Evolutionary conservation across 2,797 vertebrate genomes (phyloP).

Genomic region (Arctocebus calabarensis): DNA sequence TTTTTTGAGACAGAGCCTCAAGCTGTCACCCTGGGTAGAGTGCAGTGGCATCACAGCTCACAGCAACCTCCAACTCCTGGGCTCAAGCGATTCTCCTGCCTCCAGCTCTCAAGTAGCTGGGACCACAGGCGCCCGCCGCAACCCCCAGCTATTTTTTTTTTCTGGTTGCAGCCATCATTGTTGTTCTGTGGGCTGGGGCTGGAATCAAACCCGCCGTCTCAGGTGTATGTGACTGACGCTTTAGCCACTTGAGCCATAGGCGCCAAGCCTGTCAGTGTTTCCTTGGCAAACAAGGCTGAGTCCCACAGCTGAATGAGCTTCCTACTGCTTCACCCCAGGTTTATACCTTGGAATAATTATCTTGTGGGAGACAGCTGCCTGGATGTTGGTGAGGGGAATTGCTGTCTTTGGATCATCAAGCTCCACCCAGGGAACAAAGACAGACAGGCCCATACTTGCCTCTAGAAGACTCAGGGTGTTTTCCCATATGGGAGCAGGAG

Average conservation of each 20-base stretch:
- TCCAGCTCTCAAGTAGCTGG: too few species aligned
- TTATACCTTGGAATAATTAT: neutral
- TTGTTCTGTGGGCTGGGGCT: too few species aligned
- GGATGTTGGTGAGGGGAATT: neutral
- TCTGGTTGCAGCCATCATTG: too few species aligned
- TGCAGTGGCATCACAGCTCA: too few species aligned
- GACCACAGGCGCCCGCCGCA: too few species aligned
- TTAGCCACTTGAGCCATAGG: too few species aligned
- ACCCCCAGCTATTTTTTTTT: too few species aligned
- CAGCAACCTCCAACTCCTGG: too few species aligned
- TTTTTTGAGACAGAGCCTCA: neutral
- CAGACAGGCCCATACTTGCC: neutral
- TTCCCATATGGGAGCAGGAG: neutral
- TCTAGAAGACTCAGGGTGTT: neutral
- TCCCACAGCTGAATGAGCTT: neutral
- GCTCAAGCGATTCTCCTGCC: too few species aligned
- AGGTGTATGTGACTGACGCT: too few species aligned
- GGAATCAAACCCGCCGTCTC: too few species aligned
- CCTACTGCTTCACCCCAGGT: neutral
- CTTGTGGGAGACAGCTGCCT: neutral
- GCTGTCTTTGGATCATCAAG: neutral
- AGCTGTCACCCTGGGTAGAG: too few species aligned
- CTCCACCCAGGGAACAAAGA: neutral
- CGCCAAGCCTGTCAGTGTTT: neutral
- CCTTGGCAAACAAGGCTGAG: neutral